Evolutionary conservation across 2,113 vertebrate species (phyloP).

Genomic region (Mormyrus iriodes): DNA sequence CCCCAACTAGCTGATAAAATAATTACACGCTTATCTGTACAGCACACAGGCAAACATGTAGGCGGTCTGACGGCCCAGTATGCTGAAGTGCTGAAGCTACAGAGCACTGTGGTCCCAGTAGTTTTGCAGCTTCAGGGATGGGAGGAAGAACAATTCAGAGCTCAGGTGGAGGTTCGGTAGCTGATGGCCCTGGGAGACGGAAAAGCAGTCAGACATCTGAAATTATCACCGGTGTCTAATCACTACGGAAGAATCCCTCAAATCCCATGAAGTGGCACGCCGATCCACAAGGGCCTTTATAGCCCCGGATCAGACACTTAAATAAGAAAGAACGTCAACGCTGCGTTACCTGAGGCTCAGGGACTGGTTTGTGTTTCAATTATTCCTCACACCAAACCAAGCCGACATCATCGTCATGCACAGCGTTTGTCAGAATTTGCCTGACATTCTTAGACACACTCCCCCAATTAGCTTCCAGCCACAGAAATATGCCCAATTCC

Average conservation of each 20-base stretch:
- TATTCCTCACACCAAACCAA: conserved; percentile 27
- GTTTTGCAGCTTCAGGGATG: not conserved
- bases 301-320: not conserved
- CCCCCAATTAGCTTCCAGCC: conserved; percentile 39
- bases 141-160: not conserved
- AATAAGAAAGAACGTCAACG: not conserved
- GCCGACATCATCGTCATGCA: conserved; percentile 24
- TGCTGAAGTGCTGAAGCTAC: conserved; percentile 12
- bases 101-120: not conserved
- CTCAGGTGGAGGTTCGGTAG: not conserved
- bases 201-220: not conserved
- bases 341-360: conserved; percentile 1
- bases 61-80: conserved; percentile 20
- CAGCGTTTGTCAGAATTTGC: conserved; percentile 29
- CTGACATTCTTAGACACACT: conserved; percentile 33
- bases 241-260: not conserved
- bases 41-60: conserved; percentile 16
- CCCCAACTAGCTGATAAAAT: conserved; percentile 27
- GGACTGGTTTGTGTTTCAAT: conserved; percentile 14
- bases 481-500: conserved; percentile 35
- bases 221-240: not conserved
- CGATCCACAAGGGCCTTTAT: not conserved
- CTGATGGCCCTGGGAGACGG: not conserved
- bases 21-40: conserved; percentile 32
- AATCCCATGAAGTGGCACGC: not conserved